Evolutionary conservation across 2,113 vertebrate species (phyloP).

Genomic region (Rhea pennata): DNA sequence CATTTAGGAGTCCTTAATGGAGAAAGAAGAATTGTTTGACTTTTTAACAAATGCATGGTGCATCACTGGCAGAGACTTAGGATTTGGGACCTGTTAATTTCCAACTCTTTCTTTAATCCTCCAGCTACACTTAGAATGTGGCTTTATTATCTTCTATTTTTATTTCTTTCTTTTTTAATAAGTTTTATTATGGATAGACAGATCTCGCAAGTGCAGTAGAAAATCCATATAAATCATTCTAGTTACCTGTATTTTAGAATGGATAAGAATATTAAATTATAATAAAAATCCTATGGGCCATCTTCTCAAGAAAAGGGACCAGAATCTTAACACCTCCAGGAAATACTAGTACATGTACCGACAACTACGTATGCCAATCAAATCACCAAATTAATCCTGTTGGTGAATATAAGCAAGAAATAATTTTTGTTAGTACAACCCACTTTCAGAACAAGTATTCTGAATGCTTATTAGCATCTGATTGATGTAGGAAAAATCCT

Average conservation of each 20-base stretch:
- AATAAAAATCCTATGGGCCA: background rate
- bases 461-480: constrained; percentile 69
- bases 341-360: background rate
- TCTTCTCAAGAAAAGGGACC: background rate
- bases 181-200: background rate
- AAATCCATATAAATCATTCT: background rate
- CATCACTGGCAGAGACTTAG: constrained; percentile 33
- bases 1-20: constrained; percentile 51
- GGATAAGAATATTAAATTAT: background rate
- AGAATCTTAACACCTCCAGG: background rate
- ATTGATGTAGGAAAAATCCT: constrained; percentile 56
- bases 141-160: background rate
- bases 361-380: background rate
- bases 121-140: background rate
- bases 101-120: constrained; percentile 21
- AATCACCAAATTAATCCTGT: background rate
- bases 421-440: constrained; percentile 29
- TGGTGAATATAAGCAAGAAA: background rate
- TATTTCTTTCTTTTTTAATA: background rate
- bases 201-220: background rate
- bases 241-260: background rate
- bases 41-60: constrained; percentile 43
- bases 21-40: constrained; percentile 47
- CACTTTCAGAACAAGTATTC: constrained; percentile 61
- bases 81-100: constrained; percentile 24